Evolutionary conservation across 92 coral and sea anemone genomes (phyloP), one percentile per base, ranked within the genome.

Genomic region (Desmophyllum pertusum): DNA sequence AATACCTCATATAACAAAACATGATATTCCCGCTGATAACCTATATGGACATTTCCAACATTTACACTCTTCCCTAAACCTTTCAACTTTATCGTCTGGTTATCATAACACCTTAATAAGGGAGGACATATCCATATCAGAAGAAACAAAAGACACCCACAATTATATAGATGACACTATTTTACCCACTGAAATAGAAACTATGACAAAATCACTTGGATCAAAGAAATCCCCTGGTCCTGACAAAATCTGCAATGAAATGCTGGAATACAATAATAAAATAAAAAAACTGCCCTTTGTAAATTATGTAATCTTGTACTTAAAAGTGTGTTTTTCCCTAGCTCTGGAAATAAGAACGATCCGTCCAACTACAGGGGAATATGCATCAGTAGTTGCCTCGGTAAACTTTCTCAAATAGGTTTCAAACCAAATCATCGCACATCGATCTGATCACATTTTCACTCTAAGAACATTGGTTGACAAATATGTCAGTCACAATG

Each of bases 371-470:
- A 72, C 37, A 72, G 77, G 39, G 77, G 38, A 39, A 72, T 45
- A 14, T 72, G 77, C 25, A 42, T 72, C 2, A 72, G 77, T 45
- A 72, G 59, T 29, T 72, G 77, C 13, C 77, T 29, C 33, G 57
- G 77, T 1, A 71, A 71, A 41, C 52, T 40, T n/a, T 71, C 90
- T 31, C 82, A 87, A 75, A 87, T 87, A 48, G 86, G 86, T 1
- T 87, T 81, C 39, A 39, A 81, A 59, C 90, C 86, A 70, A 72
- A 78, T 33, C 77, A 87, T 72, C 80, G 90, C 53, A 81, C 87
- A n/a, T n/a, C n/a, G n/a, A 11, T 70, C 87, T 41, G 90, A 87
- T 73, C 87, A 87, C 75, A 74, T 82, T n/a, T 87, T 87, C 30
- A 72, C 90, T 21, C 67, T 85, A 45, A 67, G 74, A 51, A 79